Conservation (phyloP, 2,888 invertebrate genomes). For the Melikaiella ostensackeni region DNA sequence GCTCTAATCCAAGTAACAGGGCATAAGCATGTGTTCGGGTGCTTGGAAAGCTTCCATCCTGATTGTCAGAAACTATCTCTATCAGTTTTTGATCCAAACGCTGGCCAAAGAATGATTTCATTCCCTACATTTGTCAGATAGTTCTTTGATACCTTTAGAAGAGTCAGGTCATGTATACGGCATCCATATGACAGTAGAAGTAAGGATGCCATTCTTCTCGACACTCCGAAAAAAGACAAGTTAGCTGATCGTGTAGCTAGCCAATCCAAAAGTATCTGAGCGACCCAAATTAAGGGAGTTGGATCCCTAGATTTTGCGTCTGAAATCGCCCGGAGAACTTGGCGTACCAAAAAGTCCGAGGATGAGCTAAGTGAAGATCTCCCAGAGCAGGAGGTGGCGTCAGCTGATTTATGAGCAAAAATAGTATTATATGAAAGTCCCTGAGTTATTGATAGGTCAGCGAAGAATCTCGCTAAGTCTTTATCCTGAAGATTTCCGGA, state of each 20-base stretch:
- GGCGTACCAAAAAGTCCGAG: slow-evolving; percentile 45
- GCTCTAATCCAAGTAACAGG: slow-evolving; percentile 49
- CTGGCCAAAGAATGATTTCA: slow-evolving; percentile 43
- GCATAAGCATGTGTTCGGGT: slow-evolving; percentile 52
- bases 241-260: slow-evolving; percentile 12
- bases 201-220: no score
- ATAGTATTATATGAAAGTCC: slow-evolving; percentile 35
- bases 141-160: slow-evolving; percentile 49
- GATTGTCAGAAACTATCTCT: slow-evolving; percentile 51
- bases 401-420: slow-evolving; percentile 53
- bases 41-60: slow-evolving; percentile 51
- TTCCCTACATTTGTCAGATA: slow-evolving; percentile 17
- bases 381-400: slow-evolving; percentile 49
- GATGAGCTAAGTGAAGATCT: slow-evolving; percentile 10
- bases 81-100: slow-evolving; percentile 56
- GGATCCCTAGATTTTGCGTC: slow-evolving; percentile 45
- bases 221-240: not conserved
- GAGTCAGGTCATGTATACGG: slow-evolving; percentile 52
- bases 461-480: slow-evolving; percentile 13
- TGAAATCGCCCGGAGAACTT: slow-evolving; percentile 48
- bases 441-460: not conserved
- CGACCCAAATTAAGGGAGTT: slow-evolving; percentile 48
- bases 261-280: slow-evolving; percentile 48
- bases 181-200: no score
- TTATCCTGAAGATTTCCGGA: no score